phyloP scores from a whole-genome alignment of 1,140 invertebrate genomes.

The Temnothorax longispinosus region DNA sequence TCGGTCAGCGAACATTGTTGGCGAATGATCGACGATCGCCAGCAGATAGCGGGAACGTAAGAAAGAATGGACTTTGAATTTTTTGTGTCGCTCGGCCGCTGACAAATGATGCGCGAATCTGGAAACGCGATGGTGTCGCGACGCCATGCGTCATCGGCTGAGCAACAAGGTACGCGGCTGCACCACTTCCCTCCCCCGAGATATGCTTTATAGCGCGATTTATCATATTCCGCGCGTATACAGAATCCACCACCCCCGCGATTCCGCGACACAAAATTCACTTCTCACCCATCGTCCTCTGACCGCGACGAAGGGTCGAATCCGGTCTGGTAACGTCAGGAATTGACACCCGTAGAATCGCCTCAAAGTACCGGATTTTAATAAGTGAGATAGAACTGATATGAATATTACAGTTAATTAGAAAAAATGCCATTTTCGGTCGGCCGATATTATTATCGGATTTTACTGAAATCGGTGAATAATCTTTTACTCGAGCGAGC shows the following conservation, averaged over 20 bases:
- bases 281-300: background rate
- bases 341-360: background rate
- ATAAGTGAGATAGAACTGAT: no score
- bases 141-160: conserved; percentile 55
- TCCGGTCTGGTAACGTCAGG: background rate
- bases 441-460: background rate
- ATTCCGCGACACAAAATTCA: conserved; percentile 42
- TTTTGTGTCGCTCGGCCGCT: conserved; percentile 50
- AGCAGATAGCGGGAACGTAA: conserved; percentile 49
- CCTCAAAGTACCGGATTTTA: background rate
- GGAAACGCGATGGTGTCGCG: conserved; percentile 54
- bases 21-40: conserved; percentile 58
- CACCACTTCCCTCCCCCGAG: conserved; percentile 3
- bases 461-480: background rate
- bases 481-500: background rate
- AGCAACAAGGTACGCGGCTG: conserved; percentile 49
- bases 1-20: conserved; percentile 56
- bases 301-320: conserved; percentile 15
- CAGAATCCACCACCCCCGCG: conserved; percentile 35
- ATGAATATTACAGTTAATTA: no score
- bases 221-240: conserved; percentile 44
- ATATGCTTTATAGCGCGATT: conserved; percentile 60
- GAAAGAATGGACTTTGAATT: conserved; percentile 61
- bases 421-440: no score
- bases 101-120: conserved; percentile 61